Conservation (phyloP, 2,888 invertebrate species). For the Hylaea fasciaria region DNA sequence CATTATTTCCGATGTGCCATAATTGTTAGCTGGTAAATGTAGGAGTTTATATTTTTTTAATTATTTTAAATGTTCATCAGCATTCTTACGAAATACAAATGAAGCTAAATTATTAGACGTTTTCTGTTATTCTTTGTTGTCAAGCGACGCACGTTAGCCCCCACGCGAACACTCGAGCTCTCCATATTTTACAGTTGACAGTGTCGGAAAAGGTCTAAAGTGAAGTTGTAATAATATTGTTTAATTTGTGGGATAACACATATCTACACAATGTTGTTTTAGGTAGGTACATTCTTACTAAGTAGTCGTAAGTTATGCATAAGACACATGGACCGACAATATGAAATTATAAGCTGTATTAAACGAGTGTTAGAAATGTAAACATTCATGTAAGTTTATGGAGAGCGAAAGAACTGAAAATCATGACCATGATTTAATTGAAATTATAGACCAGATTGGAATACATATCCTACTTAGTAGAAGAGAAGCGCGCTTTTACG, state of each 20-base stretch:
- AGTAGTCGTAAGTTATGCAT: slow-evolving; percentile 36
- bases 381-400: slow-evolving; percentile 21
- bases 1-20: slow-evolving; percentile 7
- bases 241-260: slow-evolving; percentile 22
- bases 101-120: neutral
- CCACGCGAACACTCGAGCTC: slow-evolving; percentile 18
- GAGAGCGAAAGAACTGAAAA: slow-evolving; percentile 30
- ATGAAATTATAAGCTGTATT: slow-evolving; percentile 28
- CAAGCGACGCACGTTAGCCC: neutral
- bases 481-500: neutral
- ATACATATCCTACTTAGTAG: slow-evolving; percentile 10
- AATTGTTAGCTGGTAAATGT: too few relatives aligned
- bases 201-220: slow-evolving; percentile 15
- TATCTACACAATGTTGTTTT: slow-evolving; percentile 24
- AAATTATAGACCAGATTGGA: slow-evolving; percentile 5
- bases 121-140: neutral
- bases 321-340: slow-evolving; percentile 32
- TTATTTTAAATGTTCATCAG: too few relatives aligned
- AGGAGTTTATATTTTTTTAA: too few relatives aligned
- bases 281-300: slow-evolving; percentile 26
- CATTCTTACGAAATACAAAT: too few relatives aligned
- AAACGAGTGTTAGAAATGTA: slow-evolving; percentile 9
- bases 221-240: slow-evolving; percentile 12
- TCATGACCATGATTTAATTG: slow-evolving; percentile 16
- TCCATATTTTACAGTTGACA: slow-evolving; percentile 17